Evolutionary conservation across 2,797 vertebrate genomes (phyloP), one percentile per base, ranked within the genome.

Genomic region (Choloepus didactylus): DNA sequence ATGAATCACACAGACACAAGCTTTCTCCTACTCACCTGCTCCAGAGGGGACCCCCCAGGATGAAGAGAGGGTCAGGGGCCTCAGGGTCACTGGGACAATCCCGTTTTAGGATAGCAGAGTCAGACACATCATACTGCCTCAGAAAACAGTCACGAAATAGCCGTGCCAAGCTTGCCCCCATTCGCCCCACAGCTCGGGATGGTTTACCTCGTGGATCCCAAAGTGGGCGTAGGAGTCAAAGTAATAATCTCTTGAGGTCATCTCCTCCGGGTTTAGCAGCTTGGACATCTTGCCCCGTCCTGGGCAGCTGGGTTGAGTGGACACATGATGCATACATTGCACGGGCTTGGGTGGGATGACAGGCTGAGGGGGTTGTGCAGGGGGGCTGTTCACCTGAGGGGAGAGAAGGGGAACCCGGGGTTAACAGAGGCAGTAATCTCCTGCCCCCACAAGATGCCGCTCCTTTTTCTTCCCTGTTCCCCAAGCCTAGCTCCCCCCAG

Each of bases 221-320:
- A 99, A 99, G 98, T 99, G 99, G 70, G 99, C 99, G 1, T 99
- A 99, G 6, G 99, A 99, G 98, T 99, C 99, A 93, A 99, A 99
- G 98, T 99, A 99, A 97, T 99, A 99, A 98, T 99, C 99, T 69
- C 99, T 98, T 2, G 99, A 99, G 27, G 99, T 99, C 99, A 99
- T 99, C 97, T 99, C 99, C 94, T 99, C 99, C 0, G 99, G 99
- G 97, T 98, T 99, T 69, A 99, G 99, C 91, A 99, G 98, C 97
- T 99, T 99, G 97, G 99, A 98, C 99, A 99, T 99, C 98, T 99
- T 99, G 60, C 99, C 99, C 94, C 99, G 98, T 1, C 99, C 99
- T 0, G 99, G 99, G 93, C 99, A 99, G 98, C 98, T 99, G 18
- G 99, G 98, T 73, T 99, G 98, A 95, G 98, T 98, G 77, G 99